Evolutionary conservation across 2,888 invertebrate species (phyloP).

Genomic region (Tipula unca): DNA sequence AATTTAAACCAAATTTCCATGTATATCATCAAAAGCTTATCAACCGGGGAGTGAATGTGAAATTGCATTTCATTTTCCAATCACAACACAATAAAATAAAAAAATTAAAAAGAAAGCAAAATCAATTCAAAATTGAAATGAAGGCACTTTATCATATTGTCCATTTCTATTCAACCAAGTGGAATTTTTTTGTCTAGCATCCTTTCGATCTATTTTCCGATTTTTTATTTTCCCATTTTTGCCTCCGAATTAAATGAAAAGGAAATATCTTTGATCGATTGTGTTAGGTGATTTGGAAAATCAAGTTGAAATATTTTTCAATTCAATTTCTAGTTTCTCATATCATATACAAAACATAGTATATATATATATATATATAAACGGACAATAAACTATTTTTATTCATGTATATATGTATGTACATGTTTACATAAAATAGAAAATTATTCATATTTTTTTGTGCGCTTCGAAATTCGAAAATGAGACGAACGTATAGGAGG

Average conservation of each 20-base stretch:
- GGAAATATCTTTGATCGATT: constrained; percentile 19
- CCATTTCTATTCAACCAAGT: background rate
- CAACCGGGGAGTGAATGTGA: background rate
- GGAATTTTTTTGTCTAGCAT: background rate
- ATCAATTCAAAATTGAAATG: background rate
- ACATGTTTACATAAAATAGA: background rate
- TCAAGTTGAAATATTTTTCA: constrained; percentile 16
- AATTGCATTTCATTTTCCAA: constrained; percentile 10
- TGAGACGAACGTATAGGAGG: background rate
- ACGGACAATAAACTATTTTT: constrained; percentile 2
- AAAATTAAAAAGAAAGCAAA: background rate
- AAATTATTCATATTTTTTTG: constrained; percentile 14
- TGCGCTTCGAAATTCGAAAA: background rate
- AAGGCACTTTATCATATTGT: constrained; percentile 18
- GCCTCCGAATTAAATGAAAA: constrained; percentile 14
- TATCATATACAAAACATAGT: background rate
- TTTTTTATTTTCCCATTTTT: too few species aligned
- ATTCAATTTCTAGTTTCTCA: background rate
- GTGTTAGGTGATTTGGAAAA: constrained; percentile 19
- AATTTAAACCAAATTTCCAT: background rate
- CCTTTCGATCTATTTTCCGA: too few species aligned
- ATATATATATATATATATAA: background rate
- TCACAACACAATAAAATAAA: background rate
- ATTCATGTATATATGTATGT: background rate
- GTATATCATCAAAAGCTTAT: background rate